Evolutionary conservation across 1,140 invertebrate genomes (phyloP), one percentile per base, ranked within the genome.

Genomic region (Ericerus pela): DNA sequence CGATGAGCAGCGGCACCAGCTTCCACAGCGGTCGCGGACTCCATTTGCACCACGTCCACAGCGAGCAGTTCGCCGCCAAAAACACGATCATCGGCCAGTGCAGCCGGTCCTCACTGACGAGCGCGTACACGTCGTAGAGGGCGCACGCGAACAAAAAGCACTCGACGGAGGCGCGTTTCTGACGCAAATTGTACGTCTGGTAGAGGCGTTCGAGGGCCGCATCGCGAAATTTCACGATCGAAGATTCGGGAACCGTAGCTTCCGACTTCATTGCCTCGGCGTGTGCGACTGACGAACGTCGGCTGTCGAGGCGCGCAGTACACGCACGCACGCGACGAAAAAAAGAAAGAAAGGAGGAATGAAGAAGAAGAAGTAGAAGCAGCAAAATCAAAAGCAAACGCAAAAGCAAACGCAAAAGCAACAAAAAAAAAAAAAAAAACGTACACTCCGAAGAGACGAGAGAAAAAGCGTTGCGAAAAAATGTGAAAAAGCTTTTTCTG

Each of bases 151-250:
- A 67, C 0, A 88, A 70, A 65, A 87, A 82, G 62, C 82, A 82
- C 60, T 80, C 76, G n/a, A 88, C 69, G n/a, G 82, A 84, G 27
- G 79, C 75, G 51, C 83, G 78, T 56, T 82, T 77, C 65, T 87
- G 84, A 58, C 82, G 78, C 38, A 81, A 72, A 37, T 79, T 82
- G 65, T 87, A 88, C 33, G 78, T 78, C 58, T 79, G 76, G 67
- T 88, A 90, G 0, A 89, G 72, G 61, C 76, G 74, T 65, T 88
- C 84, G 43, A 86, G 72, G 33, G 76, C 74, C 18, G 72, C 63
- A 59, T 81, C 79, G 24, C 41, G 41, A 47, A 47, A 47, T 47
- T 47, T 47, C 41, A 47, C 41, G 41, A 47, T 22, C 20, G 41
- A 47, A 10, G 41, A 47, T 24, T 47, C 41, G 41, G 41, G 41